Evolutionary conservation across 2,888 invertebrate species (phyloP), one percentile per base, ranked within the genome.

Genomic region (Lepas anatifera): DNA sequence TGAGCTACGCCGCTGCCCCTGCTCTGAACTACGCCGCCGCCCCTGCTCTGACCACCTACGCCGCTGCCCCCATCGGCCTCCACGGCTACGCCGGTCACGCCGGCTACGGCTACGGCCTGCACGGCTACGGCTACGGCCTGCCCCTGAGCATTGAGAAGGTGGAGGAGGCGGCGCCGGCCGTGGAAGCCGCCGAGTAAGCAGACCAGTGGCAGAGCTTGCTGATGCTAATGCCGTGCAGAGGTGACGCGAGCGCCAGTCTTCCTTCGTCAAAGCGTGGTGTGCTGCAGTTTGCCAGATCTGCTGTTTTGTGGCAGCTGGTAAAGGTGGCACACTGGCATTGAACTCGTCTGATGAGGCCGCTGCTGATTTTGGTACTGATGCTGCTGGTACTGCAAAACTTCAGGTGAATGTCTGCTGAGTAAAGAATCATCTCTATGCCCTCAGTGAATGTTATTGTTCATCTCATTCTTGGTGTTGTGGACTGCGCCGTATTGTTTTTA

Each of bases 1-100:
- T n/a, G n/a, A n/a, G n/a, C n/a, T n/a, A n/a, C 48, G 76, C 78
- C 22, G 78, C 78, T 70, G 74, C 77, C 72, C 72, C 78, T 73
- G 69, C 76, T 48, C 73, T 76, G n/a, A 74, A 75, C 64, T 73
- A 76, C n/a, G 74, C 76, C 50, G 78, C 3, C 78, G 70, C 41
- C 50, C 64, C 73, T 70, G 41, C 72, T 46, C 69, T 11, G 7
- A 25, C 25, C 48, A 25, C n/a, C 48, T n/a, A n/a, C 48, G 48
- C 48, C 48, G 48, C 25, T 13, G 10, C 48, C 25, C n/a, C 27
- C 50, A 13, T 29, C 52, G n/a, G n/a, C n/a, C n/a, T n/a, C n/a
- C n/a, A n/a, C n/a, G n/a, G n/a, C n/a, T 52, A 52, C 52, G 10
- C 52, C 29, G 48, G 48, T 11, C 41, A 41, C 41, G 10, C 1